phyloP scores from a whole-genome alignment of 2,113 vertebrate species.

The Rhinolophus sinicus region DNA sequence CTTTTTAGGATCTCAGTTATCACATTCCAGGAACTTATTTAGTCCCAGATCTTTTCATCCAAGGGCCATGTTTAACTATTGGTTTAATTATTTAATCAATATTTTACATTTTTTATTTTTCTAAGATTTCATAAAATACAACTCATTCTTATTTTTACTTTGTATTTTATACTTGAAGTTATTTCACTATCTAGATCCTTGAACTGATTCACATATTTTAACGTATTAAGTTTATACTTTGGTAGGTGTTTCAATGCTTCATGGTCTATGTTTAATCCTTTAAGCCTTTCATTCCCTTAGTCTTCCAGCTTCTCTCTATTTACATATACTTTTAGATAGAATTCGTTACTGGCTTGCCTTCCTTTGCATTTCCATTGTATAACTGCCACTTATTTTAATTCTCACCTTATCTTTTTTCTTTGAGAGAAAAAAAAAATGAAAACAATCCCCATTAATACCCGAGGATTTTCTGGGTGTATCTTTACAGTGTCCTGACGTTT shows the following conservation, averaged over 20 bases:
- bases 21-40: neutral
- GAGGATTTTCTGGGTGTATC: conserved; percentile 34
- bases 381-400: conserved; percentile 46
- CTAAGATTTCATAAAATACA: conserved; percentile 9
- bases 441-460: conserved; percentile 14
- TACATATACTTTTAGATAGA: conserved; percentile 1
- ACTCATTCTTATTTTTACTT: conserved; percentile 27
- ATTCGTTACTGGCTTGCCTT: neutral
- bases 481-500: conserved; percentile 1
- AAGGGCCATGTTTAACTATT: neutral
- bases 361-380: neutral
- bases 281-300: neutral
- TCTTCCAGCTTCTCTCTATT: conserved; percentile 28
- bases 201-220: conserved; percentile 41
- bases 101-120: conserved; percentile 57
- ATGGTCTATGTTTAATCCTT: conserved; percentile 14
- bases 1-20: conserved; percentile 20
- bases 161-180: neutral
- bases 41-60: neutral
- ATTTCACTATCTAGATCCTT: conserved; percentile 27
- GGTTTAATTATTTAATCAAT: conserved; percentile 46
- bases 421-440: neutral
- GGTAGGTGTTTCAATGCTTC: neutral
- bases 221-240: conserved; percentile 46
- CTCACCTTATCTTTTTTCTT: conserved; percentile 44